These are phyloP conservation scores for Rhinophrynus dorsalis DNA, from an alignment of 2,797 vertebrate species.

Conservation along the genomic window DNA sequence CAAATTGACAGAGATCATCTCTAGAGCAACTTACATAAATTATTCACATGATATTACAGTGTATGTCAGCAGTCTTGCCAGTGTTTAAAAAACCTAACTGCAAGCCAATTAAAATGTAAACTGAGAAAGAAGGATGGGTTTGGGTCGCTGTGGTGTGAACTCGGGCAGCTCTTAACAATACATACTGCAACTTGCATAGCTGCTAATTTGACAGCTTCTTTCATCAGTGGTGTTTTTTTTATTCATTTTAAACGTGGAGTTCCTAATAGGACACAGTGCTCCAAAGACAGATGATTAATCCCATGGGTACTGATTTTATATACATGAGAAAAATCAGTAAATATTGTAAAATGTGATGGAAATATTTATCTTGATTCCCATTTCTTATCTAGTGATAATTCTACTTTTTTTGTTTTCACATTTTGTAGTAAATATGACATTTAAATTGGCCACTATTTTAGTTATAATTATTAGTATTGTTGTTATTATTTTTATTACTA, in stretches of 20 bases:
- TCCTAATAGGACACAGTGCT: slow-evolving; percentile 60
- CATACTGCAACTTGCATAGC: slow-evolving; percentile 70
- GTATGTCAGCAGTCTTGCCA: slow-evolving; percentile 76
- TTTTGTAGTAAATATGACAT: no score
- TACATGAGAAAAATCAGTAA: slow-evolving; percentile 1
- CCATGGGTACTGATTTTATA: slow-evolving; percentile 46
- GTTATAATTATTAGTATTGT: no score
- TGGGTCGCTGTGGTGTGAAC: slow-evolving; percentile 75
- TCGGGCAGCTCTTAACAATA: slow-evolving; percentile 73
- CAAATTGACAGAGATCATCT: slow-evolving; percentile 58
- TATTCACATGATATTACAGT: slow-evolving; percentile 79
- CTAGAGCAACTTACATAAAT: slow-evolving; percentile 70
- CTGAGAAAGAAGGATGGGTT: slow-evolving; percentile 79
- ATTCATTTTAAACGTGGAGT: slow-evolving; percentile 46
- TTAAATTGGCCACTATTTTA: no score
- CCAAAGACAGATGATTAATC: slow-evolving; percentile 55
- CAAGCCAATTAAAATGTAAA: slow-evolving; percentile 86
- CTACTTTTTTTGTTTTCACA: no score
- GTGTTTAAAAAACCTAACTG: slow-evolving; percentile 81
- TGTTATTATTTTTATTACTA: no score
- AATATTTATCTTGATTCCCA: not conserved
- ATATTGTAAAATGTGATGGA: slow-evolving; percentile 18
- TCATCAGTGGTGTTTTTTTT: slow-evolving; percentile 62
- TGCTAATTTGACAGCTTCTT: slow-evolving; percentile 79
- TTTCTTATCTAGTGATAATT: no score